Base-by-base conservation (phyloP, 2,888 invertebrate genomes). In the Chamaedrilus cognettii region DNA sequence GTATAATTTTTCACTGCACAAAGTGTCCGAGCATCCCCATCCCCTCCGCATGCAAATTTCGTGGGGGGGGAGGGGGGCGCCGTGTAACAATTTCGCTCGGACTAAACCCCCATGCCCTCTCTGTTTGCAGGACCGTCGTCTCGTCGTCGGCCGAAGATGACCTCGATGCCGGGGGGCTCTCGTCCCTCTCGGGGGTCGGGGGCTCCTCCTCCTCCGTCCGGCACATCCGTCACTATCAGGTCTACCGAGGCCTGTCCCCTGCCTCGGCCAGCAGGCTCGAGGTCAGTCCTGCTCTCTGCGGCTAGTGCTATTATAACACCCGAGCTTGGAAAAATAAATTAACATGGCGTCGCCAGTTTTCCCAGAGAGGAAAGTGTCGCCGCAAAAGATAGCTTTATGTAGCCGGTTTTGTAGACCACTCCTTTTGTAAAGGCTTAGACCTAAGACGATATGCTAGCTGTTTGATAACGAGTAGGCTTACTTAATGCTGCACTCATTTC, bases 161-260 rank as follows among this genome's bases (percentile, higher is more conserved):
- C 26, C 51, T 32, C 1, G 50, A 49, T 31, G 30, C 5, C 5
- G 62, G 28, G 26, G n/a, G n/a, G n/a, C n/a, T n/a, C n/a, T n/a
- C n/a, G n/a, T n/a, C n/a, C n/a, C 32, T 31, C 30, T 31, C 26
- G 3, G 30, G 52, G 4, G 19, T 57, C 7, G 11, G 30, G 57
- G 57, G n/a, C n/a, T n/a, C n/a, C n/a, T 32, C 59, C 33, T 59
- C 33, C 1, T 31, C 49, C 26, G 59, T 57, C 31, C 59, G 65
- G 64, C 66, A 64, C n/a, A 50, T 68, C 26, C 64, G 64, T 32
- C 68, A 68, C 64, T 68, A 68, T 59, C 68, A 68, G 60, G 68
- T 68, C 60, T 68, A 68, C 64, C 57, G 68, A 33, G 68, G 68
- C 28, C 59, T 68, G 31, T 68, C 68, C 26, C 68, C 68, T 26